Evolutionary conservation across 1,140 invertebrate species (phyloP), one percentile per base, ranked within the genome.

Genomic region (Temnothorax nylanderi): DNA sequence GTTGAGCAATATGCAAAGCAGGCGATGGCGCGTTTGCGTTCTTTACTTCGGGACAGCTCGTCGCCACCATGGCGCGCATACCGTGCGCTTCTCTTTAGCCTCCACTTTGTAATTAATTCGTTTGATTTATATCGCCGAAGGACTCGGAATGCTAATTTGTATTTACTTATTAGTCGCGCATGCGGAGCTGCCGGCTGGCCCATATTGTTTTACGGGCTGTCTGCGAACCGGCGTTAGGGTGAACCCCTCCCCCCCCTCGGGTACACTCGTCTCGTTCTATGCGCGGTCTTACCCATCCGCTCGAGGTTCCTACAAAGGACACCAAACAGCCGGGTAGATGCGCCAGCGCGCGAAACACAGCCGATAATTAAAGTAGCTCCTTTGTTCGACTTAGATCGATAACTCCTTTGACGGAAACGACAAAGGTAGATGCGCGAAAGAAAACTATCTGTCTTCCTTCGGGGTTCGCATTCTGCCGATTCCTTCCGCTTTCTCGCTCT

Each of bases 351-450:
- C 88, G 86, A 88, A 90, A 91, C 92, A 88, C 85, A 85, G 90
- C 91, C 92, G 92, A 92, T 93, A 93, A 93, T 93, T 93, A 93
- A 93, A 93, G 93, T 93, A 92, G 91, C 89, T 91, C 91, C 89
- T 93, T 93, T 93, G 93, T 93, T 90, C 88, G 92, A 93, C 90
- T 92, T 91, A 91, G 93, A 93, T 93, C 92, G 92, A 93, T 93
- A 92, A 88, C 80, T 93, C 89, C 92, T 93, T 91, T 89, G 91
- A 88, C 86, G 87, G 77, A 56, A 85, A 51, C 74, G 72, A 78
- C 58, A 32, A 54, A 75, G 60, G 74, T 78, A 58, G 67, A 87
- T 60, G 37, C 71, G 34, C 67, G 71, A 88, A 90, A 89, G 91
- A 90, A 93, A 92, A 87, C 88, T 87, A 88, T 91, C 72, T 34